These are phyloP conservation scores for Rana temporaria DNA, from an alignment of 2,113 vertebrate species.

Conservation along the genomic window DNA sequence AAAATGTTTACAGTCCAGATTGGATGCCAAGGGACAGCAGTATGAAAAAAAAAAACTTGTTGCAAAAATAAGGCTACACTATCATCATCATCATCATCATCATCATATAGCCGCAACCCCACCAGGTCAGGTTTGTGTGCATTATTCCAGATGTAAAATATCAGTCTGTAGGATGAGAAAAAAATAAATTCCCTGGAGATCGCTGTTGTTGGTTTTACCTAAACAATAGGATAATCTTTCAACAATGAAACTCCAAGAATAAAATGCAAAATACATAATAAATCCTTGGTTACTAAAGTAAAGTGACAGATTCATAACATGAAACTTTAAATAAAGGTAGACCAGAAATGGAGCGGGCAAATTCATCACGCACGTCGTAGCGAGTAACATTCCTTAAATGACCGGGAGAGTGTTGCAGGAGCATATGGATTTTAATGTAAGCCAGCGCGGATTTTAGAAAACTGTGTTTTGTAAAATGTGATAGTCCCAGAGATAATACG, in stretches of 20 bases:
- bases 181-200: conserved; percentile 64
- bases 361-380: neutral
- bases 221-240: conserved; percentile 67
- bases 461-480: conserved; percentile 48
- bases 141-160: conserved; percentile 66
- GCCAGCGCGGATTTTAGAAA: conserved; percentile 48
- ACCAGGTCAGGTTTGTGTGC: conserved; percentile 61
- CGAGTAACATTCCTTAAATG: conserved; percentile 30
- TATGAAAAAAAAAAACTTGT: conserved; percentile 68
- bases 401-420: conserved; percentile 37
- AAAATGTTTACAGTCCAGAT: conserved; percentile 62
- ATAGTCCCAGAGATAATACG: conserved; percentile 49
- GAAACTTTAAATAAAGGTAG: neutral
- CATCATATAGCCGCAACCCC: conserved; percentile 65
- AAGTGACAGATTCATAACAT: conserved; percentile 58
- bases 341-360: too few species aligned
- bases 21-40: conserved; percentile 63
- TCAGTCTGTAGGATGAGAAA: conserved; percentile 63
- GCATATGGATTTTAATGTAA: conserved; percentile 56
- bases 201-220: conserved; percentile 66
- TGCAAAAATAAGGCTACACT: conserved; percentile 70
- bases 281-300: conserved; percentile 59
- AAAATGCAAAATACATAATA: conserved; percentile 60
- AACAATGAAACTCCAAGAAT: conserved; percentile 57
- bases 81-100: conserved; percentile 61